phyloP scores from a whole-genome alignment of 2,797 vertebrate species.

The Pangasius djambal region DNA sequence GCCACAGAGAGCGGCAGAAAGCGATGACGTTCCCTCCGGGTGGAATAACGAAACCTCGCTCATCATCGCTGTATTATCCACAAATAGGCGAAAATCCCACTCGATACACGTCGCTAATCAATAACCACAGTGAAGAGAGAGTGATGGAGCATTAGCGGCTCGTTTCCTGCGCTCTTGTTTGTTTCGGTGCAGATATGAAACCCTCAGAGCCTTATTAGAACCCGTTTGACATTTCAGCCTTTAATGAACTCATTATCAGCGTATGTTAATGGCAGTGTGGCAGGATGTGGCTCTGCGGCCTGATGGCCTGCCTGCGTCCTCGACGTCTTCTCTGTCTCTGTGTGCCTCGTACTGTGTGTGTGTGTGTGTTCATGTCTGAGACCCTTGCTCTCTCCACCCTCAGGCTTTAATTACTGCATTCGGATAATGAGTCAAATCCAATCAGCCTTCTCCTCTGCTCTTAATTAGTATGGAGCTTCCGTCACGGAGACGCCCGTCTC shows the following conservation, averaged over 20 bases:
- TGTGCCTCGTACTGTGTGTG: constrained; percentile 20
- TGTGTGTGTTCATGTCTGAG: constrained; percentile 56
- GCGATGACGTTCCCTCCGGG: constrained; percentile 10
- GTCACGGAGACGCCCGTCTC: constrained; percentile 70
- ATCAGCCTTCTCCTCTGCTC: constrained; percentile 75
- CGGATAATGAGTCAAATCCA: constrained; percentile 82
- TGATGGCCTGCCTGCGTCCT: constrained; percentile 23
- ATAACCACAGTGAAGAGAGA: constrained; percentile 6
- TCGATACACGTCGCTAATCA: constrained; percentile 14
- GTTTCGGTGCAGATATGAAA: constrained; percentile 24
- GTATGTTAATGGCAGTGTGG: constrained; percentile 28
- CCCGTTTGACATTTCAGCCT: constrained; percentile 45
- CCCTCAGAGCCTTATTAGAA: constrained; percentile 36
- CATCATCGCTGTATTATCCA: background rate
- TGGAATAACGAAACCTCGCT: constrained; percentile 21
- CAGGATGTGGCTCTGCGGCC: constrained; percentile 33
- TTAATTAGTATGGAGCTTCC: constrained; percentile 76
- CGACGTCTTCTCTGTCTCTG: constrained; percentile 2
- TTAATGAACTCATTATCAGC: constrained; percentile 52
- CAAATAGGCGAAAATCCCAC: constrained; percentile 14
- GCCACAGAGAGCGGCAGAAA: constrained; percentile 20
- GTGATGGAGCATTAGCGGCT: constrained; percentile 25
- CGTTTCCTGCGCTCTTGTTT: constrained; percentile 18
- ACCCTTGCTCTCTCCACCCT: constrained; percentile 67
- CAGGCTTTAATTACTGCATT: constrained; percentile 79